A percentile compares a stretch with the other conserved stretches of the same genome.
Conservation (phyloP, 2,888 invertebrate species). For the Hirtodrosophila cameraria region DNA sequence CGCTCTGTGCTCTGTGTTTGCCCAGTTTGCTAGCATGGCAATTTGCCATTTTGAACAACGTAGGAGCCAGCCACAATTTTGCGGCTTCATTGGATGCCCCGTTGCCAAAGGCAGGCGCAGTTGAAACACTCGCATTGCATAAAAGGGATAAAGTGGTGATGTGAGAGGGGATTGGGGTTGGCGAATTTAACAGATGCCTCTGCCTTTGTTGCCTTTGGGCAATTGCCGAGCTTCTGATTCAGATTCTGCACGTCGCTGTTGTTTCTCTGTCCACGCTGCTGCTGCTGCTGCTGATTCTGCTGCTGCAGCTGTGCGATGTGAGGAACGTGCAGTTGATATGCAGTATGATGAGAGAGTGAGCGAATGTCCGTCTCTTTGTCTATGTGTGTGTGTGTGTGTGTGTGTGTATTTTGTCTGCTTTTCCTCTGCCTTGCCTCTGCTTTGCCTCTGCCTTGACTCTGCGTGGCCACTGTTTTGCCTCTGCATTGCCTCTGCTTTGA, state of each 20-base stretch:
- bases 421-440: too few relatives aligned
- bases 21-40: constrained; percentile 68
- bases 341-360: constrained; percentile 34
- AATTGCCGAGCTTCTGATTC: constrained; percentile 36
- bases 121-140: constrained; percentile 12
- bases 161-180: neutral
- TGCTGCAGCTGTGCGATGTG: constrained; percentile 40
- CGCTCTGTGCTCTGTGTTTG: constrained; percentile 1
- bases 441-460: constrained; percentile 37
- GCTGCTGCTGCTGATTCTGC: neutral
- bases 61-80: constrained; percentile 67
- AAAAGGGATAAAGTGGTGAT: neutral
- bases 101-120: constrained; percentile 53
- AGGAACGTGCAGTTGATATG: constrained; percentile 20
- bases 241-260: constrained; percentile 27
- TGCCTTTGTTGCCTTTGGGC: constrained; percentile 38
- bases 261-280: neutral
- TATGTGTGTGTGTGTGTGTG: neutral
- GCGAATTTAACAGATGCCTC: constrained; percentile 19
- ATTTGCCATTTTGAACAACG: constrained; percentile 81
- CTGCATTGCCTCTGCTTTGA: constrained; percentile 28
- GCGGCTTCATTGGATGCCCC: constrained; percentile 75
- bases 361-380: constrained; percentile 1
- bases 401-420: constrained; percentile 1
- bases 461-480: constrained; percentile 24